Evolutionary conservation across 2,888 invertebrate genomes (phyloP), one percentile per base, ranked within the genome.

Genomic region (Pristionchus exspectatus): DNA sequence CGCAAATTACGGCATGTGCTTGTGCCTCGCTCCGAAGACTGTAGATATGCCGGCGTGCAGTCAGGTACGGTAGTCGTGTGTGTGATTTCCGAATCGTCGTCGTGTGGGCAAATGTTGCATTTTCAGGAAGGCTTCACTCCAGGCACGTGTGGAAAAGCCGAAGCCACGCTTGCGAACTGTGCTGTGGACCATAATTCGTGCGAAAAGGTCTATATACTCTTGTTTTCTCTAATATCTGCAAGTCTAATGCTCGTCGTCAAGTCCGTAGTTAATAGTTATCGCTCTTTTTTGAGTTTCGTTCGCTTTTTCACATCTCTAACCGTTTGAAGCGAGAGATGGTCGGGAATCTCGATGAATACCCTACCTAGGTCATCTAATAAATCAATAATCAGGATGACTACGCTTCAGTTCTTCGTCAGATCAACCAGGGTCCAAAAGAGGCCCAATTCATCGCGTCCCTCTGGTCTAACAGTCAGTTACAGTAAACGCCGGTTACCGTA

Each of bases 1-100:
- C 38, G 93, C 93, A 21, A 93, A 93, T 89, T 92, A 91, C 89
- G 93, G 93, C 69, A 92, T 93, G 92, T 93, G 93, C 90, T 83
- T 91, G 33, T 93, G 93, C 87, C 90, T 74, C n/a, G 18, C 10
- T 21, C 5, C 18, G 12, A 3, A 3, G 0, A 50, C 77, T 3
- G 56, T 90, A n/a, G 74, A 89, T 14, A 66, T 66, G n/a, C 44
- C 77, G 9, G 87, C 81, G 50, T 90, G 87, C 33, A 30, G 56
- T 5, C 83, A 54, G 54, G 83, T 56, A 56, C 27, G n/a, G 56
- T 83, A 14, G 30, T 0, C 33, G 12, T 16, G 16, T 5, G 24
- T 27, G 24, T 21, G 0, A n/a, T 54, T 83, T 83, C 27, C 27
- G 27, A 83, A 30, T 27, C 24, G 81, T 50, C 54, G 33, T 50